phyloP scores from a whole-genome alignment of 2,888 invertebrate genomes.

The Agrilus cyanescens region DNA sequence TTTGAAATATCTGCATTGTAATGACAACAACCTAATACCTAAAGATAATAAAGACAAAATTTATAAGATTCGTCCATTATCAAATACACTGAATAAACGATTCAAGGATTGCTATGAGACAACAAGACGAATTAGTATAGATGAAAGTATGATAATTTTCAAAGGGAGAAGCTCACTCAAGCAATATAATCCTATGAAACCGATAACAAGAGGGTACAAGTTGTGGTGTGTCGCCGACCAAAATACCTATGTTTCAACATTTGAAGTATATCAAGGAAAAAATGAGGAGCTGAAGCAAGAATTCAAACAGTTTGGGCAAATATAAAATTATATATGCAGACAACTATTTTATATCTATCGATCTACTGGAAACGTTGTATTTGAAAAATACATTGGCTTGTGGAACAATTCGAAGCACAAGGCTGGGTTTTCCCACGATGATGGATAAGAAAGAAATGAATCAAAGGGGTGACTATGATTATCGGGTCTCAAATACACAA shows the following conservation, averaged over 20 bases:
- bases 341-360: constrained; percentile 13
- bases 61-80: too few species aligned
- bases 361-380: constrained; percentile 10
- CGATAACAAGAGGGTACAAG: constrained; percentile 8
- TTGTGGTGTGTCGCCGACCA: constrained; percentile 5
- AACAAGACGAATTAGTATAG: constrained; percentile 9
- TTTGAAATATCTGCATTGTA: too few species aligned
- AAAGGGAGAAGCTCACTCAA: constrained; percentile 11
- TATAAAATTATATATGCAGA: constrained; percentile 7
- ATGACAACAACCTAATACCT: too few species aligned
- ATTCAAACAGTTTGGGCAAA: constrained; percentile 11
- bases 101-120: constrained; percentile 5
- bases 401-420: constrained; percentile 9
- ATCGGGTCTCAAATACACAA: constrained; percentile 6
- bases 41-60: too few species aligned
- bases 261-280: constrained; percentile 15
- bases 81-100: too few species aligned
- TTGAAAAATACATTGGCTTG: constrained; percentile 11
- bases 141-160: constrained; percentile 15
- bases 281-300: constrained; percentile 12
- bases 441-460: constrained; percentile 3
- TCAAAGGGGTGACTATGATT: constrained; percentile 9
- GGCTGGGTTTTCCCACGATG: constrained; percentile 4
- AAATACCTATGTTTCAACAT: constrained; percentile 9
- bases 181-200: too few species aligned